Evolutionary conservation across 64 coral and sea anemone genomes (phyloP).

Genomic region (Catalaphyllia jardinei): DNA sequence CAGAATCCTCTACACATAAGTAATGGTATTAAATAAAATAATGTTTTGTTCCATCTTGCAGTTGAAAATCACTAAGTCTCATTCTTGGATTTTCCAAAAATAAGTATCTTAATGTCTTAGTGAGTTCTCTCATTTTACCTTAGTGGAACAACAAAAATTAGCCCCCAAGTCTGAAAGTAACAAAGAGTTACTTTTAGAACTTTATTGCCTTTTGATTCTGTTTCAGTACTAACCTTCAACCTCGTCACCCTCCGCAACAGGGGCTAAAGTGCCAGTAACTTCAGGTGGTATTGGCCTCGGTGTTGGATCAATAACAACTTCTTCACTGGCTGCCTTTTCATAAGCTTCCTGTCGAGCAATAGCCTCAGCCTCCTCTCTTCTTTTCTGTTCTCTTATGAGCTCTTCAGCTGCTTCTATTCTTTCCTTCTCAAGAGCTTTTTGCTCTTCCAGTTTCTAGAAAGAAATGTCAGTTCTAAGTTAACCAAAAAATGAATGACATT

Average conservation of each 20-base stretch:
- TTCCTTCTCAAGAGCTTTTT: constrained; percentile 60
- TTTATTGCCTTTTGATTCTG: background rate
- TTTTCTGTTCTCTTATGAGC: constrained; percentile 47
- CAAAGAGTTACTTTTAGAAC: background rate
- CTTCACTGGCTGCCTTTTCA: constrained; percentile 79
- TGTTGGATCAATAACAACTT: constrained; percentile 65
- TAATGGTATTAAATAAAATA: too few species aligned
- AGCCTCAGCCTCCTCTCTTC: constrained; percentile 85
- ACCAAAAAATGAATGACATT: too few species aligned
- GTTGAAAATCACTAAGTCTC: too few species aligned
- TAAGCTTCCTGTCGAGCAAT: constrained; percentile 86
- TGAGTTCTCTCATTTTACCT: too few species aligned
- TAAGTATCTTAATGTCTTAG: too few species aligned
- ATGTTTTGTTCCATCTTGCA: too few species aligned
- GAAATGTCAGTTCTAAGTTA: too few species aligned
- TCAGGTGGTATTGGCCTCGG: constrained; percentile 94
- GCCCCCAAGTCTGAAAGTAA: too few species aligned
- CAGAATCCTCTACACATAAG: too few species aligned
- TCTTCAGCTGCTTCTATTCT: constrained; percentile 71
- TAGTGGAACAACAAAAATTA: too few species aligned
- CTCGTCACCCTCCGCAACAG: constrained; percentile 92
- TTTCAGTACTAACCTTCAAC: constrained; percentile 62
- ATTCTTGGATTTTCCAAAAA: too few species aligned
- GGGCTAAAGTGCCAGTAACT: constrained; percentile 66
- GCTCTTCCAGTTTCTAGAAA: constrained; percentile 90